Conservation (phyloP, 1,140 invertebrate species). For the Drosophila mayri region DNA sequence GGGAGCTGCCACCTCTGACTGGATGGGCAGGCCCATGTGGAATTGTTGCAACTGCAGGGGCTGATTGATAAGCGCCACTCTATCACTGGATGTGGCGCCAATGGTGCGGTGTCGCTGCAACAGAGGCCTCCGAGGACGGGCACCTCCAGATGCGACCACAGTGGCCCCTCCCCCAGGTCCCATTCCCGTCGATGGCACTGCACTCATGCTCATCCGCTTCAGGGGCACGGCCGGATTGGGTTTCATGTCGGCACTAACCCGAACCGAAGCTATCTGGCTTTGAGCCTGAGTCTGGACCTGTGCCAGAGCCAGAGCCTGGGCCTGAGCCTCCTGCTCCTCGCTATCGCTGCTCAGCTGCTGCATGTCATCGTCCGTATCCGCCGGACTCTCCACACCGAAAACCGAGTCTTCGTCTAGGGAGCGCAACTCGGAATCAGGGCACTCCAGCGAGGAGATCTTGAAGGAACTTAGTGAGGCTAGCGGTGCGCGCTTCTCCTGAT, state of each 20-base stretch:
- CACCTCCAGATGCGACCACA: conserved; percentile 17
- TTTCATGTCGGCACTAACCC: conserved; percentile 17
- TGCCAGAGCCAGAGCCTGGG: conserved; percentile 6
- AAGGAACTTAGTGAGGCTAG: conserved; percentile 92
- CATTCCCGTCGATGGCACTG: conserved; percentile 22
- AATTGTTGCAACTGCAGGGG: conserved; percentile 30
- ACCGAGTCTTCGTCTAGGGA: conserved; percentile 91
- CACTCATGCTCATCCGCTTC: conserved; percentile 69
- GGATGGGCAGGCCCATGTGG: conserved; percentile 35
- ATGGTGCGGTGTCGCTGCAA: conserved; percentile 80
- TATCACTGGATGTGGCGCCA: conserved; percentile 60
- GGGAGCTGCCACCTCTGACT: conserved; percentile 43
- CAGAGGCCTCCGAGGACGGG: conserved; percentile 61
- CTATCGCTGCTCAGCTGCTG: conserved; percentile 93
- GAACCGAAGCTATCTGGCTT: conserved; percentile 11
- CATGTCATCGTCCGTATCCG: conserved; percentile 91
- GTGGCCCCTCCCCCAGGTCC: neutral
- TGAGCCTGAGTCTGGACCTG: conserved; percentile 7
- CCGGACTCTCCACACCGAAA: conserved; percentile 87
- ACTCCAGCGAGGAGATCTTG: conserved; percentile 89
- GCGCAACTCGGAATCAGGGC: conserved; percentile 87
- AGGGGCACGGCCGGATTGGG: conserved; percentile 33
- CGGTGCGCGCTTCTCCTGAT: conserved; percentile 87
- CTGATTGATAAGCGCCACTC: conserved; percentile 55
- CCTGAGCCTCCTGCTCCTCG: conserved; percentile 85